Base-by-base conservation (phyloP, 2,797 vertebrate species). In the Euthynnus affinis region DNA sequence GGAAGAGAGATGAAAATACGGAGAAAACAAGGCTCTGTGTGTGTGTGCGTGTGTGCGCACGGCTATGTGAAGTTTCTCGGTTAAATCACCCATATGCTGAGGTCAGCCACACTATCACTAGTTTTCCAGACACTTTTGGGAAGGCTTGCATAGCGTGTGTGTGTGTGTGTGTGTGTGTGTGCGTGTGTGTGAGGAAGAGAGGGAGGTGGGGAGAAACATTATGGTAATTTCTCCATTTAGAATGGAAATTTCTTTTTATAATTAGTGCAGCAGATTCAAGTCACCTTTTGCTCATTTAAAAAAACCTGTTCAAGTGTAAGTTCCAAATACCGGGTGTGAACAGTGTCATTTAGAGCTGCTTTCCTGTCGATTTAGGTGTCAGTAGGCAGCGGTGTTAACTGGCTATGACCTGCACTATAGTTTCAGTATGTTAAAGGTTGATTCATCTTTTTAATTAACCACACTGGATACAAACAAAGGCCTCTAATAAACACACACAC, bases 41-140 rank as follows among this genome's bases (percentile, higher is more conserved):
- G 66, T 62, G 34, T 64, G 67, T 61, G 48, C 66, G 65, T 59
- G 71, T 69, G 46, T 52, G 46, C 44, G 55, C 48, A 44, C 18
- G 40, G 55, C 61, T 69, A 55, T 69, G 62, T 59, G 73, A 89
- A 91, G 90, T 90, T 88, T 87, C 68, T 84, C 85, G 66, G 82
- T 75, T 80, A 88, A 88, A 86, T 76, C 58, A 63, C 70, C 88
- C 89, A 92, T 92, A 93, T 93, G 92, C 74, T 90, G 81, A 91
- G 91, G 91, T 92, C 84, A 91, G 82, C 48, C 92, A 37, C 88
- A 81, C 80, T 84, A 93, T 92, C 92, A 90, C 90, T 85, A 57
- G 86, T 83, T 83, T 91, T 87, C 71, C 59, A 81, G 55, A 86
- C 87, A 78, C 80, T 87, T 83, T 80, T 72, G 68, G 64, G 71